A percentile compares a stretch with the other conserved stretches of the same genome.
Conservation (phyloP, 2,888 invertebrate species). For the Leptura quadrifasciata region DNA sequence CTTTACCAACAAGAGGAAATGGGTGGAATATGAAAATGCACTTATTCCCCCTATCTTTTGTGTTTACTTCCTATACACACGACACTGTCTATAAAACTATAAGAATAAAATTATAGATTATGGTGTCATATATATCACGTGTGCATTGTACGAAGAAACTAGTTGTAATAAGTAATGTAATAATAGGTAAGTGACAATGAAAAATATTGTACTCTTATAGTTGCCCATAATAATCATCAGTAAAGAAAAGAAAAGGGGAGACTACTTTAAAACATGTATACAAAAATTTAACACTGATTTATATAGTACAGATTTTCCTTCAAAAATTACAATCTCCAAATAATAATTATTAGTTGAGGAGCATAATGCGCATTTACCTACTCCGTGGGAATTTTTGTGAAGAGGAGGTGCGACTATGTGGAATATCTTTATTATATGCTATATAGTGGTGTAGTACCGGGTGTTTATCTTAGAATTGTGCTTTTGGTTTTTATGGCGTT, state of each 20-base stretch:
- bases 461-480: no score
- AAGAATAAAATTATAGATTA: constrained; percentile 28
- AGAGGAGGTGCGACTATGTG: no score
- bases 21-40: constrained; percentile 61
- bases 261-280: no score
- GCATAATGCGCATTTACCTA: no score
- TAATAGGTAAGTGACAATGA: constrained; percentile 21
- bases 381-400: no score
- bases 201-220: background rate
- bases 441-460: no score
- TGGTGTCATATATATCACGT: constrained; percentile 32
- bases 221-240: background rate
- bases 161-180: constrained; percentile 11
- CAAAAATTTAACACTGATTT: no score
- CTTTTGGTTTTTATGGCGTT: no score
- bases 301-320: no score
- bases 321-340: no score
- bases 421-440: no score
- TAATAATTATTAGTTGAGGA: no score
- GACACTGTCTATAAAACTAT: constrained; percentile 30
- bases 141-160: constrained; percentile 5
- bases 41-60: constrained; percentile 57
- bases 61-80: constrained; percentile 57
- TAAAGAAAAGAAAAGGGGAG: background rate
- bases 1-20: constrained; percentile 58